phyloP scores from a whole-genome alignment of 92 coral and sea anemone genomes.

The Pocillopora grandis region DNA sequence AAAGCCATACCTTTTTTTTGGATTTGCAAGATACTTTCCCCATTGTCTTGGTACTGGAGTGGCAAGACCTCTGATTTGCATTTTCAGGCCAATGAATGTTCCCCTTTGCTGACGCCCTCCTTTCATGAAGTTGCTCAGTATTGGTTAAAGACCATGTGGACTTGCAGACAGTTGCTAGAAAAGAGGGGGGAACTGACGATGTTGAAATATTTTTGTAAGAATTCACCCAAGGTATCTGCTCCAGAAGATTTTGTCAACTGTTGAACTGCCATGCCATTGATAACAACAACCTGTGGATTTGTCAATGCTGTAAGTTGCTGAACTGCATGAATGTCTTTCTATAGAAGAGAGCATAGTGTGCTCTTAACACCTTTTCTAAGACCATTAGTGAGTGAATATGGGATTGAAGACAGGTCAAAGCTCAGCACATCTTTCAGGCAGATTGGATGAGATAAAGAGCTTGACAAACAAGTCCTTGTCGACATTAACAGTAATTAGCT shows the following conservation, averaged over 20 bases:
- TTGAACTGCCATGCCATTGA: conserved; percentile 47
- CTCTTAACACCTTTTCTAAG: conserved; percentile 54
- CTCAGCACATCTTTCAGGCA: conserved; percentile 42
- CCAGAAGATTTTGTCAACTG: conserved; percentile 47
- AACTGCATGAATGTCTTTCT: conserved; percentile 42
- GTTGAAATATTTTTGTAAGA: conserved; percentile 41
- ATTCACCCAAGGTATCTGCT: conserved; percentile 44
- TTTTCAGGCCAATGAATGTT: conserved; percentile 31
- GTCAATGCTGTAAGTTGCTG: conserved; percentile 42
- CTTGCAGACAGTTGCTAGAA: conserved; percentile 15
- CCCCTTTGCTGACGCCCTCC: conserved; percentile 57
- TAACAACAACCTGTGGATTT: conserved; percentile 32
- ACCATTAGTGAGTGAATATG: conserved; percentile 49
- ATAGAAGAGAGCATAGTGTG: conserved; percentile 39
- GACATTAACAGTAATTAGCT: conserved; percentile 48
- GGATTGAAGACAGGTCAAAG: conserved; percentile 54
- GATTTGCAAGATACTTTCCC: conserved; percentile 51
- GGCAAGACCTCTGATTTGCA: conserved; percentile 38
- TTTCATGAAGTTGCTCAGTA: conserved; percentile 39
- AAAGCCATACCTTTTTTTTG: conserved; percentile 37
- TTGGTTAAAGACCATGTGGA: conserved; percentile 19
- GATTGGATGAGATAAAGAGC: conserved; percentile 48
- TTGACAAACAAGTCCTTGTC: conserved; percentile 59
- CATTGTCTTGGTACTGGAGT: conserved; percentile 65
- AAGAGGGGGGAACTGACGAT: conserved; percentile 38